These are phyloP conservation scores for Ornithoptera priamus DNA, from an alignment of 2,888 invertebrate species.

Conservation along the genomic window DNA sequence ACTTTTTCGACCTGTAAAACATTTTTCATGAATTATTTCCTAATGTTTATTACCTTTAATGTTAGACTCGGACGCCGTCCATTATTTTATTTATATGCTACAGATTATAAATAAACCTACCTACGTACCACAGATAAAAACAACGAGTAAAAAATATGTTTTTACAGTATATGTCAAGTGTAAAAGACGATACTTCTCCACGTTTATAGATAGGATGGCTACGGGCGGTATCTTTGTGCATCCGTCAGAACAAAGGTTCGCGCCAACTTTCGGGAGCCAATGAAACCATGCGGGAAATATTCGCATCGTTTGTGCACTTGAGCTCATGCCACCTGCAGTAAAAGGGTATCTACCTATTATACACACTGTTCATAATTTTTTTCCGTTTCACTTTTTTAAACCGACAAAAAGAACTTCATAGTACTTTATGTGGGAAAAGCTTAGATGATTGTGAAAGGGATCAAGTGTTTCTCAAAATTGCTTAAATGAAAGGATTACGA, in stretches of 20 bases:
- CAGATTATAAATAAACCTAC: neutral
- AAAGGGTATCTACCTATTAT: conserved; percentile 49
- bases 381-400: conserved; percentile 48
- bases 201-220: conserved; percentile 29
- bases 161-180: conserved; percentile 23
- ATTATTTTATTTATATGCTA: neutral
- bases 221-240: conserved; percentile 61
- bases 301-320: conserved; percentile 69
- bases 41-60: neutral
- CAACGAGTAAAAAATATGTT: neutral
- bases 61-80: neutral
- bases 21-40: neutral
- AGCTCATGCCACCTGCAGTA: conserved; percentile 71
- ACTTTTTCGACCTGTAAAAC: neutral
- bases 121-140: neutral
- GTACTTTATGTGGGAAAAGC: conserved; percentile 46
- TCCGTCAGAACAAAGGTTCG: conserved; percentile 47
- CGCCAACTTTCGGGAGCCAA: conserved; percentile 53
- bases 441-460: conserved; percentile 51
- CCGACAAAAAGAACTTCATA: conserved; percentile 40
- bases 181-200: conserved; percentile 7
- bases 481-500: conserved; percentile 54
- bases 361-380: conserved; percentile 48
- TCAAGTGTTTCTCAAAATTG: conserved; percentile 49
- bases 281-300: conserved; percentile 59